Evolutionary conservation across 2,113 vertebrate genomes (phyloP), one percentile per base, ranked within the genome.

Genomic region (Vidua macroura): DNA sequence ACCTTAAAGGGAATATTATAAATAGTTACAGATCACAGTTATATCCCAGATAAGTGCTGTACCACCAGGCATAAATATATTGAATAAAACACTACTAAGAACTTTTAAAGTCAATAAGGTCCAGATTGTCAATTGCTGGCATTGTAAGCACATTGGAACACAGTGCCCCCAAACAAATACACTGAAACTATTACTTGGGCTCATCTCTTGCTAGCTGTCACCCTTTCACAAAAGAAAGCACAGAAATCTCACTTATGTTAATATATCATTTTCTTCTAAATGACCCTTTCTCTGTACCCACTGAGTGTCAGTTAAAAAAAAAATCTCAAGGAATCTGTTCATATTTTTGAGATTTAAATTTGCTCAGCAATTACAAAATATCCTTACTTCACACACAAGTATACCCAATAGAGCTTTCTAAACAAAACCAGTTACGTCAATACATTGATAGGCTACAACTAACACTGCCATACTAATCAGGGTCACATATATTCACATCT

Each of bases 11-110:
- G 88, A 93, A 83, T 91, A 94, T 94, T 94, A 95, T 96, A 95
- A 97, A 96, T 94, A 94, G 96, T 96, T 96, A 93, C 91, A 95
- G 76, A 94, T 94, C 93, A 93, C 79, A 83, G 84, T 77, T 94
- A 95, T 90, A 95, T 95, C 56, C 35, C 52, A 87, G 66, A 87
- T 92, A 95, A 96, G 62, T 83, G 33, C 53, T 82, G 33, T 83
- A 93, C 72, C 79, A 96, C 63, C 83, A 77, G 79, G 92, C 78
- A 88, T 44, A 93, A 90, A 91, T 93, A 90, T 37, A 75, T 78
- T 83, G 64, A 86, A 94, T 79, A 94, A 91, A 91, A 85, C 7
- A 66, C 31, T 86, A 69, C 20, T 76, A 87, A 86, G 64, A 90
- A 78, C 37, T 79, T 95, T 72, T 83, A 46, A 88, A 93, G 43